Evolutionary conservation across 2,888 invertebrate species (phyloP).

Genomic region (Vannuccia rotundouncinata): DNA sequence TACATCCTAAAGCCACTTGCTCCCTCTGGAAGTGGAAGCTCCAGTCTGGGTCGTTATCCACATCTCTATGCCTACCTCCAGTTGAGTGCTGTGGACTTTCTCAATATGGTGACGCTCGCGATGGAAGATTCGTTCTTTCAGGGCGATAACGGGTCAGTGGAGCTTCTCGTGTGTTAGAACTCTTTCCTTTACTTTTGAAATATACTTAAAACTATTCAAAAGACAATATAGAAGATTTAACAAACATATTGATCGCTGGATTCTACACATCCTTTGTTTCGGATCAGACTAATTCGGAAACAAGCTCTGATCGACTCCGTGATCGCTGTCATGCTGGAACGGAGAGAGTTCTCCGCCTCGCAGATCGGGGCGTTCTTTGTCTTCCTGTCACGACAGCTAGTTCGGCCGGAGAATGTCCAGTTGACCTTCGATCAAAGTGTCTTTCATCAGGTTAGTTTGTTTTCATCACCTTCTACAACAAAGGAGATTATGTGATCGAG

Average conservation of each 20-base stretch:
- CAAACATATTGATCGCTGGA: too few relatives aligned
- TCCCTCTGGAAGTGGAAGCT: background rate
- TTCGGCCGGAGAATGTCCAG: slow-evolving; percentile 55
- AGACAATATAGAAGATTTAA: too few relatives aligned
- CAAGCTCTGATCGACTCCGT: background rate
- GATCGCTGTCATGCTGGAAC: background rate
- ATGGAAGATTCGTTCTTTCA: slow-evolving; percentile 37
- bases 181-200: too few relatives aligned
- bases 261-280: background rate
- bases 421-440: background rate
- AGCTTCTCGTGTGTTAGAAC: too few relatives aligned
- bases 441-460: slow-evolving; percentile 20
- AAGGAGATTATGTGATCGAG: too few relatives aligned
- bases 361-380: slow-evolving; percentile 65
- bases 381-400: slow-evolving; percentile 65
- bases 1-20: background rate
- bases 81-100: slow-evolving; percentile 75
- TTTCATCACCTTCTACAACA: too few relatives aligned
- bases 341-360: slow-evolving; percentile 50
- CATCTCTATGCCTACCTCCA: slow-evolving; percentile 64
- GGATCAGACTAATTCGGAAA: background rate
- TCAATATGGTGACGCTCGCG: slow-evolving; percentile 71
- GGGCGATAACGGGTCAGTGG: slow-evolving; percentile 35
- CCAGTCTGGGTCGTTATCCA: background rate
- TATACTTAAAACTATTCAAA: too few relatives aligned